Base-by-base conservation (phyloP, 2,797 vertebrate genomes). In the Peromyscus eremicus region DNA sequence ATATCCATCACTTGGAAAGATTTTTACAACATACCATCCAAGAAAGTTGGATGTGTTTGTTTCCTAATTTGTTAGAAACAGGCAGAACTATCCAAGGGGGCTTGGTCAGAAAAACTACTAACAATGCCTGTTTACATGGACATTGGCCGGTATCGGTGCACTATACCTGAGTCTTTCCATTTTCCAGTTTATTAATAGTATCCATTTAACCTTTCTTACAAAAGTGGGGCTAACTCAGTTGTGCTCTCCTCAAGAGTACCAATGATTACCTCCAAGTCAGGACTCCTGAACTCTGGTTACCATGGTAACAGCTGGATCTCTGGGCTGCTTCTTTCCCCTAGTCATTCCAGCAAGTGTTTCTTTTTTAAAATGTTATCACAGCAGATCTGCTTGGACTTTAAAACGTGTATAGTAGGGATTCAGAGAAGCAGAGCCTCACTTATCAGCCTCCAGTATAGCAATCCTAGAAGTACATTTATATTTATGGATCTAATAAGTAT, bases 291-390 rank as follows among this genome's bases (percentile, higher is more conserved):
- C 94, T 40, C 92, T 40, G n/a, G 76, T 94, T 95, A 34, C 92
- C 94, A 89, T 95, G 79, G 93, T 60, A 92, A 96, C 76, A n/a
- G 25, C 12, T 70, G 92, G 89, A 64, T 85, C 66, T 95, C 88
- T 84, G 76, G 76, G 91, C 82, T 17, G 17, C 86, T 86, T 92
- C 46, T 49, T 52, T 86, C 93, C 68, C 46, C 88, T 91, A 87
- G 77, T 76, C 91, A 93, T 87, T 68, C 83, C 93, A 52, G 43
- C 21, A 52, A 89, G 71, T 89, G 77, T 96, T 95, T 60, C 95
- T 94, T n/a, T 77, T 96, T 94, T 96, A 93, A 95, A 97, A 95
- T 93, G 90, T 80, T 71, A 91, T 94, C 80, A 81, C 40, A 71
- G 49, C 70, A 91, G 92, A 89, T 70, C 43, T 73, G 81, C 25